Evolutionary conservation across 2,113 vertebrate species (phyloP), one percentile per base, ranked within the genome.

Genomic region (rabbit (Oryctolagus cuniculus)): DNA sequence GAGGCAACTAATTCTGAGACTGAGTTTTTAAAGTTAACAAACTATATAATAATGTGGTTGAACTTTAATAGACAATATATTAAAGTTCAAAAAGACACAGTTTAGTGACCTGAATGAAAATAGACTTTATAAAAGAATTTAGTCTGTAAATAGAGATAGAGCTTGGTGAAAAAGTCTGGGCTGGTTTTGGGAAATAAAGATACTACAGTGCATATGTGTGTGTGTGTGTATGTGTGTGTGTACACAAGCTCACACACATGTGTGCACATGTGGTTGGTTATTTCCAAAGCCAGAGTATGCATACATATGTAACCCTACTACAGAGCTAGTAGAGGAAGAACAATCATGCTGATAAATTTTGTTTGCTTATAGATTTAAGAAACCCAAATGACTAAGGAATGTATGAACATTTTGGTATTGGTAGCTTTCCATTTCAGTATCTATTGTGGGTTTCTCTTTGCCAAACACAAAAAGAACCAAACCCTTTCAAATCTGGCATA

Each of bases 341-440:
- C 17, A 44, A 53, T 70, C 38, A 78, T 19, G 6, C 34, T 11
- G 58, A 85, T 51, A 34, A 3, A 64, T 91, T 84, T n/a, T 15
- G 6, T 89, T 91, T 87, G 49, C n/a, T 55, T 90, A 5, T 84
- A 90, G 44, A 90, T 85, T 84, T 61, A 91, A 96, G 78, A 92
- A 78, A 92, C 11, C 10, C 64, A 38, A 85, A 90, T 87, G 29
- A 64, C 27, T 25, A 58, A 58, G 10, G 29, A 80, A 85, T 51
- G 24, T 36, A 89, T 44, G 70, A 74, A 22, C 29, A 91, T 92
- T 88, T 96, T 73, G 49, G 38, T 51, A 80, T 53, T 75, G 67
- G 79, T 61, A 87, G 9, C 69, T 93, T 94, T 91, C 78, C 75
- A 89, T 58, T 73, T 90, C 58, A 82, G 0, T 64, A 72, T 79